A percentile compares a stretch with the other conserved stretches of the same genome.
Conservation (phyloP, 2,113 vertebrate genomes). For the Romanogobio albipinnatus region DNA sequence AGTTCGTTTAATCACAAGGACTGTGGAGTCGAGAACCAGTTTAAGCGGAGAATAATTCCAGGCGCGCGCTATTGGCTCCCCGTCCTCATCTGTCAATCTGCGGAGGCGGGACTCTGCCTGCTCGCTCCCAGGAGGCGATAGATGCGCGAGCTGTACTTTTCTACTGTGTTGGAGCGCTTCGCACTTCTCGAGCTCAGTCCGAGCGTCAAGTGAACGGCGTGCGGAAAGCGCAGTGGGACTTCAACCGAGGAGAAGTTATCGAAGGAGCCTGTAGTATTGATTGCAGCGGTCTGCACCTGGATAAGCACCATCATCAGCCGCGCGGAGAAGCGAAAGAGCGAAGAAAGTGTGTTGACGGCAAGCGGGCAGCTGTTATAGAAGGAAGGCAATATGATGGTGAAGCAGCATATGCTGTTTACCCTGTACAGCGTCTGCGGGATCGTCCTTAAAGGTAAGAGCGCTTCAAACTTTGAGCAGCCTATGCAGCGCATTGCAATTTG, state of each 20-base stretch:
- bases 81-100: slow-evolving; percentile 50
- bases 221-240: slow-evolving; percentile 50
- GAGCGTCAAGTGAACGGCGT: slow-evolving; percentile 43
- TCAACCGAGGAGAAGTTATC: slow-evolving; percentile 45
- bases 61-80: slow-evolving; percentile 54
- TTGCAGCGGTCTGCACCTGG: slow-evolving; percentile 54
- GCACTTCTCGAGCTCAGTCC: slow-evolving; percentile 46
- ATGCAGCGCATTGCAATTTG: background rate
- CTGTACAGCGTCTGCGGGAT: slow-evolving; percentile 68
- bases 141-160: slow-evolving; percentile 61
- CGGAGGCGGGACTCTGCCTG: slow-evolving; percentile 59
- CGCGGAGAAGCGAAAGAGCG: slow-evolving; percentile 45
- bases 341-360: slow-evolving; percentile 54
- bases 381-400: slow-evolving; percentile 63
- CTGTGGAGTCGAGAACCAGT: slow-evolving; percentile 32
- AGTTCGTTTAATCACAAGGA: background rate
- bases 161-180: slow-evolving; percentile 57
- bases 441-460: slow-evolving; percentile 63
- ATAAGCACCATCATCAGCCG: slow-evolving; percentile 56
- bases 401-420: slow-evolving; percentile 61
- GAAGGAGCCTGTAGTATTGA: slow-evolving; percentile 55
- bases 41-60: slow-evolving; percentile 33
- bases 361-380: slow-evolving; percentile 50
- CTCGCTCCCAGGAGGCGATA: slow-evolving; percentile 53
- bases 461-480: slow-evolving; percentile 40